Evolutionary conservation across 2,113 vertebrate genomes (phyloP), one percentile per base, ranked within the genome.

Genomic region (Panurus biarmicus): DNA sequence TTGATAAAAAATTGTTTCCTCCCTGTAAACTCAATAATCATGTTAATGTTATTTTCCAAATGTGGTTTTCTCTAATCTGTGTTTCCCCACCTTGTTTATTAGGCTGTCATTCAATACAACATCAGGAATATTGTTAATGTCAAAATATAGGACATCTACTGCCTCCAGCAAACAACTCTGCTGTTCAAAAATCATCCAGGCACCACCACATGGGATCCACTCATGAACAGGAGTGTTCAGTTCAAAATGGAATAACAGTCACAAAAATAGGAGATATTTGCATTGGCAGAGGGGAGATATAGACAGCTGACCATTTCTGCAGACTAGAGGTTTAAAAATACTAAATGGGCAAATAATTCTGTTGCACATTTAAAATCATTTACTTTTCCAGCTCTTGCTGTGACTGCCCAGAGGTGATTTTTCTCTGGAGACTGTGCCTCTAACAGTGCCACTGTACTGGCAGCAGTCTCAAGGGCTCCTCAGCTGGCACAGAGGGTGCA

Each of bases 81-180:
- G 9, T 57, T 92, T 93, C 45, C 22, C 35, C 26, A 79, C 54
- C 65, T 80, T 86, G 36, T 80, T 90, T 77, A 20, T 64, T 79
- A 70, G 67, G 73, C 72, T 48, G 38, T 57, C 20, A 70, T 57
- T 83, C 12, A 20, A 70, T 45, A 58, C 57, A 82, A 82, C 7
- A 4, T 53, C 54, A 61, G 64, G 12, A 90, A 62, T 23, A 28
- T 58, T 80, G 50, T 53, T 88, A 92, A 85, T 77, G 64, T 86
- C 20, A 94, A 89, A 95, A 92, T 90, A 88, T 62, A 92, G 91
- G 79, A 86, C 95, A 95, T 58, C 25, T 15, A 79, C 25, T 62
- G 86, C 94, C 83, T 69, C 35, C 85, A 96, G 85, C 82, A 85
- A 76, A 73, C 26, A 42, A 58, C 38, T 79, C 50, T 79, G 66